These are phyloP conservation scores for Copidosoma aretas DNA, from an alignment of 2,888 invertebrate species.

Conservation along the genomic window DNA sequence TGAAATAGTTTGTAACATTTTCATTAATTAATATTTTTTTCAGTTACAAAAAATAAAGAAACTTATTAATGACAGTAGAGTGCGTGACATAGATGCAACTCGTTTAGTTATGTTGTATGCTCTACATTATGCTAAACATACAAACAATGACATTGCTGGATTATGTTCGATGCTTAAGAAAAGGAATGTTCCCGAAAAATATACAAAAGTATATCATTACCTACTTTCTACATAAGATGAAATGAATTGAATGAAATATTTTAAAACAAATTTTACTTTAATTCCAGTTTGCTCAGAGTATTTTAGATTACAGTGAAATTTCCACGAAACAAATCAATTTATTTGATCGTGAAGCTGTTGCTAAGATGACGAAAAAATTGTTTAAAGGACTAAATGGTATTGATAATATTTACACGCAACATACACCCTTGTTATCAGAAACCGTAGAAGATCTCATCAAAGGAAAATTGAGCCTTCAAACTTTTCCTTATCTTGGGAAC, in stretches of 20 bases:
- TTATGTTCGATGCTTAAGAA: constrained; percentile 77
- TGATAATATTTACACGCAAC: constrained; percentile 99
- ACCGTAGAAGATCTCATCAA: constrained; percentile 89
- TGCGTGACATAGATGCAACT: constrained; percentile 80
- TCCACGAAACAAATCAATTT: constrained; percentile 83
- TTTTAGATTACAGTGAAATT: constrained; percentile 85
- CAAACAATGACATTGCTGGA: constrained; percentile 80
- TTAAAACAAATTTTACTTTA: constrained; percentile 19
- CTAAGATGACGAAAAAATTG: constrained; percentile 88
- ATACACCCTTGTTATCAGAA: constrained; percentile 89
- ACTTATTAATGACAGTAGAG: constrained; percentile 77
- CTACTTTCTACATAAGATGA: neutral
- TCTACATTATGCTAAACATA: constrained; percentile 89
- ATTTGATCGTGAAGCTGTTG: constrained; percentile 83
- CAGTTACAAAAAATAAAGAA: constrained; percentile 69
- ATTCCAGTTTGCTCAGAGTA: constrained; percentile 67
- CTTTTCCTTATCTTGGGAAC: constrained; percentile 82
- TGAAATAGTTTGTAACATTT: neutral
- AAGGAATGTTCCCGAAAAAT: constrained; percentile 73
- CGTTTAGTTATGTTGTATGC: constrained; percentile 92
- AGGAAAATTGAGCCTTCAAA: constrained; percentile 84
- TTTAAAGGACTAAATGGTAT: constrained; percentile 93
- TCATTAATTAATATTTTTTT: constrained; percentile 22
- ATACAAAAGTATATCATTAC: constrained; percentile 56
- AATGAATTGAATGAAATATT: neutral